Conservation (phyloP, 2,113 vertebrate species). For the Bagarius yarrelli region DNA sequence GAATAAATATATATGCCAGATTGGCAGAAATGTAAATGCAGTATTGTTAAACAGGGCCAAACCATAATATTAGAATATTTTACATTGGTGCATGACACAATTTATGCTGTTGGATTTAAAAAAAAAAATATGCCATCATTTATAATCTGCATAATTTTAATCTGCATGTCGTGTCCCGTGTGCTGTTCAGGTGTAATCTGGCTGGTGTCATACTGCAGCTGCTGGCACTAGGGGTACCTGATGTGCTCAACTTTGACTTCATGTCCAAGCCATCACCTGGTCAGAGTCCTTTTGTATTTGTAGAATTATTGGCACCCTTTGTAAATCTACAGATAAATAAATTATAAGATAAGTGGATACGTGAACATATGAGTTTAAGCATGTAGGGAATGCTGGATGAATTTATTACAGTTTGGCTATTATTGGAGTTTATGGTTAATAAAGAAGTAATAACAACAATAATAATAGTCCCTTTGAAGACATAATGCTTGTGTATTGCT, state of each 20-base stretch:
- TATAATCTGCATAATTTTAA: neutral
- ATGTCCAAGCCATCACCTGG: slow-evolving; percentile 95
- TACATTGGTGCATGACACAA: neutral
- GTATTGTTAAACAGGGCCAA: neutral
- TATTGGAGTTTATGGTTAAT: neutral
- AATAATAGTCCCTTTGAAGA: neutral
- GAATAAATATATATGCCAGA: too few relatives aligned
- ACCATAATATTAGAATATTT: neutral
- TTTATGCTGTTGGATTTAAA: neutral
- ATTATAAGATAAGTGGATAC: neutral
- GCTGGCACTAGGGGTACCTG: slow-evolving; percentile 84
- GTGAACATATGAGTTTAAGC: neutral
- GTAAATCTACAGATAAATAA: neutral
- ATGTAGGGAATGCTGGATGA: neutral
- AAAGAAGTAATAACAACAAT: neutral
- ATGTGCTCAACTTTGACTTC: slow-evolving; percentile 94
- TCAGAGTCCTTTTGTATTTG: slow-evolving; percentile 56
- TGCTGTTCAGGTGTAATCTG: slow-evolving; percentile 83
- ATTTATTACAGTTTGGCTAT: too few relatives aligned
- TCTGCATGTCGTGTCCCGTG: neutral
- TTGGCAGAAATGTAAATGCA: too few relatives aligned
- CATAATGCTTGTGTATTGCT: neutral
- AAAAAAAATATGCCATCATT: neutral
- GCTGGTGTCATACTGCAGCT: slow-evolving; percentile 89
- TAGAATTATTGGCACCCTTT: neutral